Evolutionary conservation across 2,113 vertebrate species (phyloP).

Genomic region (Galeopterus variegatus): DNA sequence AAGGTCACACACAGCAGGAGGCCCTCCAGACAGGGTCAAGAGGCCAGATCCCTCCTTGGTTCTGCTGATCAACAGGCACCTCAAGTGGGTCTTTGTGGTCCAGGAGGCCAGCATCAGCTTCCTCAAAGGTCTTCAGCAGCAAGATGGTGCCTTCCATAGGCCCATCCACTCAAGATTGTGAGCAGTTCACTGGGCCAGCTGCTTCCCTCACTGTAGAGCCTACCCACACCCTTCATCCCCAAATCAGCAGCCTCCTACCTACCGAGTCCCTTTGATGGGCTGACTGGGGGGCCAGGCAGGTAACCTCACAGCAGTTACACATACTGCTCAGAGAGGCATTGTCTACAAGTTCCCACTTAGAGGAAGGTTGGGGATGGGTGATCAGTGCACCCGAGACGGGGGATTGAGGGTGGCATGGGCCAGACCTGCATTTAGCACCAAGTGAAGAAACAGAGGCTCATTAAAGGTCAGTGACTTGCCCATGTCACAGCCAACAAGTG

Average conservation of each 20-base stretch:
- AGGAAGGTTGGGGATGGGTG: neutral
- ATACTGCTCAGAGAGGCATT: conserved; percentile 35
- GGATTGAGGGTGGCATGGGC: neutral
- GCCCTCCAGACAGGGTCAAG: neutral
- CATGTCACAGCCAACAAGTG: neutral
- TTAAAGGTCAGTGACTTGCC: neutral
- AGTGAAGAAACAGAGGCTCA: neutral
- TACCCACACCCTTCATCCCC: neutral
- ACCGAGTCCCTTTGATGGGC: neutral
- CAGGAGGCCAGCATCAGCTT: neutral
- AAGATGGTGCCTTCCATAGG: neutral
- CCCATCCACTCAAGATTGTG: neutral
- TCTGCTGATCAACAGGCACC: neutral
- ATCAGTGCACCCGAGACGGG: neutral
- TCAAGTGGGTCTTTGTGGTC: neutral
- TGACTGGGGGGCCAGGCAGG: neutral
- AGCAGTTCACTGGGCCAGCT: neutral
- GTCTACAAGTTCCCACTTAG: conserved; percentile 81
- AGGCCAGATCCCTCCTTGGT: no score
- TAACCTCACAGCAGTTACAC: conserved; percentile 74
- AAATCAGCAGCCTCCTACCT: neutral
- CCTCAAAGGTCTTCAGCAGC: neutral
- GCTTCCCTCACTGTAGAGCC: neutral
- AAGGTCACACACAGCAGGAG: neutral
- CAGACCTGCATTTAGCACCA: neutral